Evolutionary conservation across 1,140 invertebrate genomes (phyloP), one percentile per base, ranked within the genome.

Genomic region (Mya arenaria): DNA sequence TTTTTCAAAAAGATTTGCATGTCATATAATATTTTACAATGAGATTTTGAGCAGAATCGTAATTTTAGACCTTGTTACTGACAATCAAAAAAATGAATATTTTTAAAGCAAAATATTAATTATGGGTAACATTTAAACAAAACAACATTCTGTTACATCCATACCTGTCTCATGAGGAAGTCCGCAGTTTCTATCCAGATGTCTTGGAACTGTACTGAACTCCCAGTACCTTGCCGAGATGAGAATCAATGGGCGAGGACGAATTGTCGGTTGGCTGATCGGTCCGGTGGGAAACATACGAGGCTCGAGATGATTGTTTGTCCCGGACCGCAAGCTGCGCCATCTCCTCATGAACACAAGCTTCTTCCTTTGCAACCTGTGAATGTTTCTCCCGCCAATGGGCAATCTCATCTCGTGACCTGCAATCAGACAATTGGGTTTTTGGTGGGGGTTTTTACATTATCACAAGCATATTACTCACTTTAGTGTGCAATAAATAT

Each of bases 121-220:
- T n/a, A n/a, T n/a, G n/a, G n/a, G n/a, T n/a, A n/a, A n/a, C n/a
- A n/a, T n/a, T n/a, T n/a, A n/a, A n/a, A n/a, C n/a, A n/a, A n/a
- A n/a, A n/a, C n/a, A n/a, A n/a, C n/a, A n/a, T n/a, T n/a, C n/a
- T n/a, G n/a, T n/a, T n/a, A n/a, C n/a, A n/a, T n/a, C n/a, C 77
- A 65, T 66, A 91, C 90, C 86, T 90, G 88, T 87, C 83, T 87
- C 17, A 92, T 91, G 1, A 92, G 84, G 25, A 91, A 69, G 55
- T 90, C 88, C 1, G 91, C 92, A 23, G 84, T 90, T 34, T 92
- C 89, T 44, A 90, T 89, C 92, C 92, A 92, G 0, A 90, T 80
- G 23, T 90, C 87, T 41, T 88, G 83, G 34, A 90, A 85, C 25
- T 84, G 79, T 10, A 91, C 75, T 10, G n/a, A n/a, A 83, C 84